Evolutionary conservation across 2,113 vertebrate genomes (phyloP).

Genomic region (Salvelinus alpinus): DNA sequence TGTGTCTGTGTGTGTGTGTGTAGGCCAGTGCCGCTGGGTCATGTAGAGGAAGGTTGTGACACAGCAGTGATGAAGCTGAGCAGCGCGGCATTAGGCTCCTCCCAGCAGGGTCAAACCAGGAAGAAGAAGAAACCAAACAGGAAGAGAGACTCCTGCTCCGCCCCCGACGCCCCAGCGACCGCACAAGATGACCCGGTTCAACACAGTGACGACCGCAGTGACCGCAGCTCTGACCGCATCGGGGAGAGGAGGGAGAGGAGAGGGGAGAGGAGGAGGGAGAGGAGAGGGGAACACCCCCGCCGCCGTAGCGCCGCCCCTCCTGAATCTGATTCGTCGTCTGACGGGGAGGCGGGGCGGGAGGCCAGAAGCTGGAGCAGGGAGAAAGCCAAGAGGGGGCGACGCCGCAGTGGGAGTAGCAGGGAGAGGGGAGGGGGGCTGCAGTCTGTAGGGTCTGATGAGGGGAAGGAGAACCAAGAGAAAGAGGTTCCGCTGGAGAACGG

Average conservation of each 20-base stretch:
- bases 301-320: constrained; percentile 52
- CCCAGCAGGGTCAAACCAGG: constrained; percentile 32
- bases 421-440: constrained; percentile 62
- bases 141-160: constrained; percentile 70
- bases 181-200: neutral
- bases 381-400: constrained; percentile 77
- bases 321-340: constrained; percentile 74
- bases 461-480: constrained; percentile 40
- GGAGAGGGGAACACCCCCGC: constrained; percentile 57
- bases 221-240: constrained; percentile 47
- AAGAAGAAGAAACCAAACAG: constrained; percentile 81
- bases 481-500: constrained; percentile 40
- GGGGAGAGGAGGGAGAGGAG: constrained; percentile 48
- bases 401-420: constrained; percentile 60
- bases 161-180: constrained; percentile 43
- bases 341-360: constrained; percentile 75
- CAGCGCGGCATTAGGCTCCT: constrained; percentile 58
- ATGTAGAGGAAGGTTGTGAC: constrained; percentile 79
- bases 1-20: constrained; percentile 58
- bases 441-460: constrained; percentile 65
- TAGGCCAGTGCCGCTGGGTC: constrained; percentile 79
- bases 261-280: constrained; percentile 54
- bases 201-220: constrained; percentile 16
- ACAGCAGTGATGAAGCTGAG: constrained; percentile 73
- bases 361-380: constrained; percentile 81